These are phyloP conservation scores for Cyprinodon brontotheroides DNA, from an alignment of 2,113 vertebrate species.

Conservation along the genomic window DNA sequence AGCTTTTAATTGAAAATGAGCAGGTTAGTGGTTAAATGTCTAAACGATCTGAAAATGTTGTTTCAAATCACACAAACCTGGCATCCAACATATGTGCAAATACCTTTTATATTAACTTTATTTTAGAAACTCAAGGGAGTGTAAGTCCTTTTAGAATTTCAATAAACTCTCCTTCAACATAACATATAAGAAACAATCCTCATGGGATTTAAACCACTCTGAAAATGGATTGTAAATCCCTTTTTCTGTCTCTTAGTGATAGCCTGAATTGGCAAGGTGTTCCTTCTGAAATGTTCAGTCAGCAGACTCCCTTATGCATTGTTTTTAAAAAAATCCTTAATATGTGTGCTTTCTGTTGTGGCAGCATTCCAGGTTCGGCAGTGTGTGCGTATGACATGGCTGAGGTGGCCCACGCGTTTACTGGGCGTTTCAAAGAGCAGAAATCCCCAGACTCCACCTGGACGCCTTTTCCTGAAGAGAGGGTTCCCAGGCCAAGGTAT, in stretches of 20 bases:
- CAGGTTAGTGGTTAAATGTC: neutral
- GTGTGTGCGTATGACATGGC: constrained; percentile 98
- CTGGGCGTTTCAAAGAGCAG: constrained; percentile 97
- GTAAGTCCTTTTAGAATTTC: neutral
- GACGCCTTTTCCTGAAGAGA: constrained; percentile 96
- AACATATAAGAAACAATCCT: constrained; percentile 21
- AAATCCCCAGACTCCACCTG: constrained; percentile 97
- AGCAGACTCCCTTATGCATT: constrained; percentile 30
- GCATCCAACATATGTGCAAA: neutral
- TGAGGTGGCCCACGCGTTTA: constrained; percentile 92
- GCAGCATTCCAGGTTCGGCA: constrained; percentile 96
- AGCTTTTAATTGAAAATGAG: no score
- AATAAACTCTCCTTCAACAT: neutral
- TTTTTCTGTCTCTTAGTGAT: constrained; percentile 41
- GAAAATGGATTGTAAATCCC: constrained; percentile 30
- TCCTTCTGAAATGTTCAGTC: constrained; percentile 50
- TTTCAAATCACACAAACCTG: neutral
- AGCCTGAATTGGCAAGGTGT: constrained; percentile 48
- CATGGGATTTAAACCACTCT: constrained; percentile 25
- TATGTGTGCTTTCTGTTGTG: constrained; percentile 33
- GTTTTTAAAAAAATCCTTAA: constrained; percentile 5
- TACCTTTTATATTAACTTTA: neutral
- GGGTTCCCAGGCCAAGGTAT: constrained; percentile 95
- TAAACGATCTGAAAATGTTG: neutral
- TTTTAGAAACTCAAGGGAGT: neutral